phyloP scores from a whole-genome alignment of 2,113 vertebrate species.

The Antigone vipio region DNA sequence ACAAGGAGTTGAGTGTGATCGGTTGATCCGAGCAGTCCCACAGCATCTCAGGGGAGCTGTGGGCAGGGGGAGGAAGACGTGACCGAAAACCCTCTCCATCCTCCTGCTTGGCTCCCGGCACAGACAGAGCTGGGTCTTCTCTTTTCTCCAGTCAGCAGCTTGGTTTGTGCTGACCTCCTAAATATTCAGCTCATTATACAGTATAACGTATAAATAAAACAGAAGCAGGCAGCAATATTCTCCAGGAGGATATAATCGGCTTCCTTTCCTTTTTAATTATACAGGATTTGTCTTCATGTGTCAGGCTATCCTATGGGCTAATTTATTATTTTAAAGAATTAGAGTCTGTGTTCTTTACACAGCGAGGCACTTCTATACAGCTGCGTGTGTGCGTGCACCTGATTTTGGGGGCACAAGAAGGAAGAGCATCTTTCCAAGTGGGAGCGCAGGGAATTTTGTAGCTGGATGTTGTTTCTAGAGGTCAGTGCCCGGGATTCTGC shows the following conservation, averaged over 20 bases:
- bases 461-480: not conserved
- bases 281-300: conserved; percentile 62
- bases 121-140: not conserved
- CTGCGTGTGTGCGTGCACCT: not conserved
- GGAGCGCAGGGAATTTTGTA: not conserved
- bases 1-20: not conserved
- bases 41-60: not conserved
- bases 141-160: conserved; percentile 66
- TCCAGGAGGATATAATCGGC: conserved; percentile 65
- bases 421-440: not conserved
- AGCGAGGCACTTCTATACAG: not conserved
- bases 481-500: not conserved
- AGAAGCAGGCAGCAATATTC: conserved; percentile 63
- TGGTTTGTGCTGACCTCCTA: conserved; percentile 71
- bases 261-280: conserved; percentile 68
- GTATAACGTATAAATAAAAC: conserved; percentile 64
- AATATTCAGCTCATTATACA: conserved; percentile 69
- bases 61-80: not conserved
- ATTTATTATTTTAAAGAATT: conserved; percentile 37
- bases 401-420: not conserved
- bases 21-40: not conserved
- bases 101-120: not conserved
- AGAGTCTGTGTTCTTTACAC: not conserved
- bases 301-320: conserved; percentile 18
- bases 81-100: not conserved